A percentile compares a stretch with the other conserved stretches of the same genome.
Evolutionary conservation across 2,113 vertebrate genomes (phyloP).

Genomic region (Oenanthe oenanthe): DNA sequence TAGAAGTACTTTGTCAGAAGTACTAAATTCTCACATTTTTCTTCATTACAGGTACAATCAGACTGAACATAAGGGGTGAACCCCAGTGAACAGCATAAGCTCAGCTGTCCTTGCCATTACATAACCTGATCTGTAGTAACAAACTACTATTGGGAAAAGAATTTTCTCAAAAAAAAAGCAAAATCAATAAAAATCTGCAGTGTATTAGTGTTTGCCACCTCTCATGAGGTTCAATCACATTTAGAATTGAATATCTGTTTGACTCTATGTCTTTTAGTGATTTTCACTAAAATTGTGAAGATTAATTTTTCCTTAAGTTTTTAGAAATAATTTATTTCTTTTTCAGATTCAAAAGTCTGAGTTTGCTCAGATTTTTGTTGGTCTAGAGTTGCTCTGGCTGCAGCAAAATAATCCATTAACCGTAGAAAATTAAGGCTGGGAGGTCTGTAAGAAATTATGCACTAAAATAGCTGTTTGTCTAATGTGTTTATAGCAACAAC

Average conservation of each 20-base stretch:
- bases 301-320: not conserved
- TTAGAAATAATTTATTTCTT: not conserved
- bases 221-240: not conserved
- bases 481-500: not conserved
- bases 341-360: too few relatives aligned
- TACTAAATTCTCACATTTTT: constrained; percentile 34
- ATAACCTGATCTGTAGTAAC: not conserved
- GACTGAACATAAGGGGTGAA: not conserved
- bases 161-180: not conserved
- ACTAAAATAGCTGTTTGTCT: constrained; percentile 4
- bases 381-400: not conserved
- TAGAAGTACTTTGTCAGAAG: constrained; percentile 21
- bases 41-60: constrained; percentile 30
- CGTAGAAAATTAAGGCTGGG: not conserved
- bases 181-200: not conserved
- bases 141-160: not conserved
- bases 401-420: not conserved
- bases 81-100: not conserved
- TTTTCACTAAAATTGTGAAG: not conserved
- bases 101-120: not conserved
- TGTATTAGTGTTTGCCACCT: not conserved
- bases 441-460: not conserved
- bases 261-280: not conserved
- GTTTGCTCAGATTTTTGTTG: not conserved
- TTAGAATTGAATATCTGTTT: not conserved